These are phyloP conservation scores for Cichlasoma orientale DNA, from an alignment of 2,797 vertebrate species.

Conservation along the genomic window DNA sequence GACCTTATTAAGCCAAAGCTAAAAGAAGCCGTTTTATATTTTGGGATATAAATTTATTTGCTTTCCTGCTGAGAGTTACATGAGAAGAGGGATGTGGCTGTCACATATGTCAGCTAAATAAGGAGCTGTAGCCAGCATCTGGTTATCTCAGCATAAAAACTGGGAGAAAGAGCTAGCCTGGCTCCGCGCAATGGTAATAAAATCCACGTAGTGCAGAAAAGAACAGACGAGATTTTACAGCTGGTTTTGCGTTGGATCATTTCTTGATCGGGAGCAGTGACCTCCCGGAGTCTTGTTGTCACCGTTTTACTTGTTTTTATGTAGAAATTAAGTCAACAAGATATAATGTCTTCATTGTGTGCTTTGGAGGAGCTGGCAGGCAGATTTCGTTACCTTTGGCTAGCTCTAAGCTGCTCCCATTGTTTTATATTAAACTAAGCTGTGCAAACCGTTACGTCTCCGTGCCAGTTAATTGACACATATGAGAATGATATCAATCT, in stretches of 20 bases:
- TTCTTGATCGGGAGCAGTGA: neutral
- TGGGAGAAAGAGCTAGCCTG: neutral
- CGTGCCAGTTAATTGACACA: neutral
- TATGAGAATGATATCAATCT: neutral
- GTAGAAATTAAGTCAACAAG: neutral
- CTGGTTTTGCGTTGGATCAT: neutral
- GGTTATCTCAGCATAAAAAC: neutral
- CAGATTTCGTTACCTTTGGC: neutral
- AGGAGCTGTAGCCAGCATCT: neutral
- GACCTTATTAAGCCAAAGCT: neutral
- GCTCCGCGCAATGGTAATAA: neutral
- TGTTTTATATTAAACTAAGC: neutral
- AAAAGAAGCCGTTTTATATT: neutral
- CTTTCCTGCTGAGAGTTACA: neutral
- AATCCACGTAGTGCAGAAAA: neutral
- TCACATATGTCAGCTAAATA: constrained; percentile 2
- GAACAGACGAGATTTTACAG: neutral
- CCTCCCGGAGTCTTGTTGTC: constrained; percentile 4
- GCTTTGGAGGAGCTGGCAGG: neutral
- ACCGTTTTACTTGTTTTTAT: neutral
- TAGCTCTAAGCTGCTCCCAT: neutral
- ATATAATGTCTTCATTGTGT: neutral
- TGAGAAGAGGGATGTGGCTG: neutral
- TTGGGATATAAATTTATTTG: neutral
- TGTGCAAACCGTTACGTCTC: neutral